Base-by-base conservation (phyloP, 2,113 vertebrate species). In the Rhizomys pruinosus region DNA sequence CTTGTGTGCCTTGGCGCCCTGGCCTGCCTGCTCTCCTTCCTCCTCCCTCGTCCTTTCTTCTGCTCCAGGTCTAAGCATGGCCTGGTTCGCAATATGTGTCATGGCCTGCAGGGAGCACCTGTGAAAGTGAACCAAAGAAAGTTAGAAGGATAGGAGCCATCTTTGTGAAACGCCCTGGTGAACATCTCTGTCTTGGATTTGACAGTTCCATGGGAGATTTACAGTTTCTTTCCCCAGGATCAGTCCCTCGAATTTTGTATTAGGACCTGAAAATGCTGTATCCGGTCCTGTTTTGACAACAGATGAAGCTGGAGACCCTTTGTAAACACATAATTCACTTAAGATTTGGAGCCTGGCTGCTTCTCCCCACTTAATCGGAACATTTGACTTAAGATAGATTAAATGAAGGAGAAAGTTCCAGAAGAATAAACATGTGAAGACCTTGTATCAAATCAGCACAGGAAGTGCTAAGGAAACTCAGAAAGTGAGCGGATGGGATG, bases 41-140 rank as follows among this genome's bases (percentile, higher is more conserved):
- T 69, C 10, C 19, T 23, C 17, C 29, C 16, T 44, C 20, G 7
- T 11, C 10, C 64, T 22, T 1, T 9, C 5, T n/a, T 11, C 10
- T 9, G 0, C 2, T 2, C 3, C 71, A 2, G 1, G 3, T 19
- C 64, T 87, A n/a, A 57, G n/a, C n/a, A n/a, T n/a, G n/a, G n/a
- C n/a, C n/a, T n/a, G n/a, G n/a, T n/a, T n/a, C n/a, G n/a, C 47
- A 47, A 27, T 3, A 2, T 76, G 1, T 61, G 55, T 39, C 17
- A 9, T 20, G 11, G 5, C 55, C 23, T 44, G 59, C 34, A 64
- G 3, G 66, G 6, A 16, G 42, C 2, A 2, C 19, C 34, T 44
- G 22, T 19, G 11, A n/a, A n/a, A 7, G 0, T 7, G 23, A 84
- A 34, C 27, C 32, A 32, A 59, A 17, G 19, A 57, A 16, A n/a